phyloP scores from a whole-genome alignment of 2,888 invertebrate genomes.

The Acanthopleura granulata region DNA sequence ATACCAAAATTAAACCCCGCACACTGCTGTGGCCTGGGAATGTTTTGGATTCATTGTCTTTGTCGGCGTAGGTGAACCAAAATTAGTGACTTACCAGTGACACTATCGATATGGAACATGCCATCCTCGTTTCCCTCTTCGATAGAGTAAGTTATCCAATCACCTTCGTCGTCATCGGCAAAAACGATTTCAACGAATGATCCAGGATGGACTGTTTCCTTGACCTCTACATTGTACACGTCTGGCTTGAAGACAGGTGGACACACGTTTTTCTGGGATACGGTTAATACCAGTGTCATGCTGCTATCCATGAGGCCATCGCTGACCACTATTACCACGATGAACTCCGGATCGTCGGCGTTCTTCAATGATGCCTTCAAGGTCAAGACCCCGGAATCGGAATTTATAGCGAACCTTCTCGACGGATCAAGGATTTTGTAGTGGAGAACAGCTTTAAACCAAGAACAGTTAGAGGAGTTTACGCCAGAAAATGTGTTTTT shows the following conservation, averaged over 20 bases:
- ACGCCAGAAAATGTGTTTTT: no score
- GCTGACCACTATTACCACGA: neutral
- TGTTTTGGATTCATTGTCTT: no score
- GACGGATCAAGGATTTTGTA: no score
- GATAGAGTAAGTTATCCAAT: slow-evolving; percentile 2
- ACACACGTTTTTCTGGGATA: neutral
- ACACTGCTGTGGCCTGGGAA: no score
- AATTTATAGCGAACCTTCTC: neutral
- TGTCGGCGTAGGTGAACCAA: neutral
- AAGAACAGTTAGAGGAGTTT: no score
- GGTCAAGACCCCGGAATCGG: neutral
- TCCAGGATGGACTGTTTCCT: neutral
- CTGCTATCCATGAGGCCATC: neutral
- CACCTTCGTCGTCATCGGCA: neutral
- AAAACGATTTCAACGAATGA: neutral
- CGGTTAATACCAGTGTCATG: neutral
- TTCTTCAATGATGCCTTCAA: neutral
- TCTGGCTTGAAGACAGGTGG: neutral
- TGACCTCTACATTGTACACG: neutral
- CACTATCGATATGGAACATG: neutral
- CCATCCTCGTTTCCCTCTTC: neutral
- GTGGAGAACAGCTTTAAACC: no score
- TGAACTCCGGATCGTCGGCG: neutral
- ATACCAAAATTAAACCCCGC: no score
- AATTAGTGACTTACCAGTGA: neutral